A percentile compares a stretch with the other conserved stretches of the same genome.
phyloP scores from a whole-genome alignment of 2,113 vertebrate species.

The Phrynocephalus versicolor region DNA sequence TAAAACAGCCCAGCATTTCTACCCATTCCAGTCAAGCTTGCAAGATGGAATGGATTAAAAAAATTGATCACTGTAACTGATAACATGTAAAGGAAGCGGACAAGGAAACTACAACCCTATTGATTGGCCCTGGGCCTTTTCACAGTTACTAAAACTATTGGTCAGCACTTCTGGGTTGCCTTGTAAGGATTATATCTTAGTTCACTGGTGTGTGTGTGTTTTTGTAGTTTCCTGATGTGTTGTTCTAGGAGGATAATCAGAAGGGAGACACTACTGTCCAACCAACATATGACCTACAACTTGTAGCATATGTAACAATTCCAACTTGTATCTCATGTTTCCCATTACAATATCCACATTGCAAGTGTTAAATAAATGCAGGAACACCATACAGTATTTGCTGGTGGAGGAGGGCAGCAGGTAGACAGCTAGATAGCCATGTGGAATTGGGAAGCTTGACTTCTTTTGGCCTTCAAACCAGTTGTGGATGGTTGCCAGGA shows the following conservation, averaged over 20 bases:
- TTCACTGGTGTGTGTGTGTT: not conserved
- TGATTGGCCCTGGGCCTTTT: not conserved
- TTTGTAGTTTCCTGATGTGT: not conserved
- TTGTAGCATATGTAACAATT: not conserved
- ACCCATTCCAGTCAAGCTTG: not conserved
- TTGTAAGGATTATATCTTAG: not conserved
- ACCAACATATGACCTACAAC: not conserved
- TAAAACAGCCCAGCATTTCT: not conserved
- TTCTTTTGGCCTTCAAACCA: too few species aligned
- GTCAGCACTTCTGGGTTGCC: not conserved
- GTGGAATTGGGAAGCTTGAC: too few species aligned
- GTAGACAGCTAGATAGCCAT: too few species aligned
- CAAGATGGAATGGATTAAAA: too few species aligned
- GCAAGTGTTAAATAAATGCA: too few species aligned
- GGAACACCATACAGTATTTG: too few species aligned
- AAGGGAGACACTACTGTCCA: too few species aligned
- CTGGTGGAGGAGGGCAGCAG: too few species aligned
- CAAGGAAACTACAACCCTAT: not conserved
- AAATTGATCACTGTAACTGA: not conserved
- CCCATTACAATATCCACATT: not conserved
- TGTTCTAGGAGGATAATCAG: not conserved
- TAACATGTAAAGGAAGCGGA: not conserved
- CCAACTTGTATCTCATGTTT: not conserved
- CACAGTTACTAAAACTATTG: not conserved
- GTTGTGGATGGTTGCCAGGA: too few species aligned